A percentile compares a stretch with the other conserved stretches of the same genome.
These are phyloP conservation scores for Sebastes cheni DNA, from an alignment of 2,797 vertebrate species.

Conservation along the genomic window DNA sequence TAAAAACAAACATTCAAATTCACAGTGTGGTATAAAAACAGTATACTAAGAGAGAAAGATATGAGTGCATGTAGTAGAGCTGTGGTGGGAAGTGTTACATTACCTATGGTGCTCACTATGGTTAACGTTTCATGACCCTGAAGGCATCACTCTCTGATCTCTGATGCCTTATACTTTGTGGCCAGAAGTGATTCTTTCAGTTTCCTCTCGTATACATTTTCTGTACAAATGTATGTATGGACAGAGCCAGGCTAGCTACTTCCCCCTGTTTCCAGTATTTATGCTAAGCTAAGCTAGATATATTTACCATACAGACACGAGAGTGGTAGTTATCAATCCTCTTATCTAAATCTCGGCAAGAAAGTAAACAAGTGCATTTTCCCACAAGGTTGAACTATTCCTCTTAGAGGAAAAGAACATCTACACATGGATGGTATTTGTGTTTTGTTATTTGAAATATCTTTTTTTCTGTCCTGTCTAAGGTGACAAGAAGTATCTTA, in stretches of 20 bases:
- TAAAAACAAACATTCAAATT: too few species aligned
- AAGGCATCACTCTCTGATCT: too few species aligned
- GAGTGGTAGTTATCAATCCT: too few species aligned
- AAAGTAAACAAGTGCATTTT: not conserved
- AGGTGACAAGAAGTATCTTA: slow-evolving; percentile 98
- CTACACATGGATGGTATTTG: not conserved
- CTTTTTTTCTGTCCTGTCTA: slow-evolving; percentile 19
- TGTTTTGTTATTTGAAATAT: not conserved
- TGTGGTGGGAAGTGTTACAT: too few species aligned
- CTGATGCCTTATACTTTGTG: too few species aligned
- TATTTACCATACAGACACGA: too few species aligned
- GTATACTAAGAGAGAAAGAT: too few species aligned
- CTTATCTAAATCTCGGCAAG: not conserved
- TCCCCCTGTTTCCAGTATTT: not conserved
- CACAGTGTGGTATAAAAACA: too few species aligned
- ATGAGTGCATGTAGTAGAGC: too few species aligned
- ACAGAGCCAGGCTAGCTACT: too few species aligned
- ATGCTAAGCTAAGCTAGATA: not conserved
- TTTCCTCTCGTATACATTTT: not conserved
- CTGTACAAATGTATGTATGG: not conserved
- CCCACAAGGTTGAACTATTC: not conserved
- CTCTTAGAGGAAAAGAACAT: not conserved
- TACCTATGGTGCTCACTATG: too few species aligned
- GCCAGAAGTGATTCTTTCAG: not conserved
- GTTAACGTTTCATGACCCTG: too few species aligned